phyloP scores from a whole-genome alignment of 1,140 invertebrate species.

The Anastatus disparis region DNA sequence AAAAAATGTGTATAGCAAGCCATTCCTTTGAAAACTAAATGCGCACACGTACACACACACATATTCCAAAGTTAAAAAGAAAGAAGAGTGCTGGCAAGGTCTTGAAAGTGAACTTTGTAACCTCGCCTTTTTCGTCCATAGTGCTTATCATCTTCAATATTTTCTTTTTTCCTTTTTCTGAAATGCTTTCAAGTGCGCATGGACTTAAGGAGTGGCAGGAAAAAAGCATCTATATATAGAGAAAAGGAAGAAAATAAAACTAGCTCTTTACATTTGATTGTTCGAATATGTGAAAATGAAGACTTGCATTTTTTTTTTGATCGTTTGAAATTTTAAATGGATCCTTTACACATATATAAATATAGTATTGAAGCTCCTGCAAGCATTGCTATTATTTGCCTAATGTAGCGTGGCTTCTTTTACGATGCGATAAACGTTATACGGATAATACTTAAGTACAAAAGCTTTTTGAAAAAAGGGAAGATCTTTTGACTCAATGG shows the following conservation, averaged over 20 bases:
- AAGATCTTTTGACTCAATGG: no score
- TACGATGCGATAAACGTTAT: conserved; percentile 23
- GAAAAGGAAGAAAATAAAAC: conserved; percentile 6
- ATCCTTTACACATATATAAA: background rate
- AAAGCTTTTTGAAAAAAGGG: no score
- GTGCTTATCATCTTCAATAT: conserved; percentile 4
- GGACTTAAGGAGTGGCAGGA: background rate
- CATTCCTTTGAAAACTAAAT: no score
- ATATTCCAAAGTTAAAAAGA: no score
- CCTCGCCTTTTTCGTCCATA: conserved; percentile 16
- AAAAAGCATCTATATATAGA: background rate
- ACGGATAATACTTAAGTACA: no score
- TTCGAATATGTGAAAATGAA: conserved; percentile 14
- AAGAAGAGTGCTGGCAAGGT: conserved; percentile 18
- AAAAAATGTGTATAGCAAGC: no score
- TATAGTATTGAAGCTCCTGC: background rate
- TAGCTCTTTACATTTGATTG: background rate
- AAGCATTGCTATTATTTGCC: no score
- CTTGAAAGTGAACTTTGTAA: conserved; percentile 31
- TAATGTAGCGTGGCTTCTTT: conserved; percentile 5
- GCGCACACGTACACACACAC: no score
- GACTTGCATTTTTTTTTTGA: background rate
- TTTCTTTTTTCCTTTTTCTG: background rate
- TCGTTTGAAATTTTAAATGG: no score
- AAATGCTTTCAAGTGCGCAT: background rate